Conservation (phyloP, 1,140 invertebrate genomes). For the Drosophila ananassae region DNA sequence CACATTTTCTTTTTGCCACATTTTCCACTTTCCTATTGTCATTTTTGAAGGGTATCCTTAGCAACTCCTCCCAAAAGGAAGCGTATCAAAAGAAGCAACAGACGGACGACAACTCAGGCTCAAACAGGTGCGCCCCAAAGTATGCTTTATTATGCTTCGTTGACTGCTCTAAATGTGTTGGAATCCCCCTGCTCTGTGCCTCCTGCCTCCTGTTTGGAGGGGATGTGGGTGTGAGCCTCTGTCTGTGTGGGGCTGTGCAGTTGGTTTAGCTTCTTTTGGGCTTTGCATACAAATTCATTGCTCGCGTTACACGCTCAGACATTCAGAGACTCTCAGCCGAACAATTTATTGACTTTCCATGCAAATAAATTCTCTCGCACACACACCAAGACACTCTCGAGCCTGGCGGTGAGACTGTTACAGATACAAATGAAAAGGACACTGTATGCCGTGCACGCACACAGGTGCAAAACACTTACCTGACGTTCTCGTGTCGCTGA, state of each 20-base stretch:
- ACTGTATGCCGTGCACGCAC: slow-evolving; percentile 4
- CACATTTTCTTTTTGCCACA: slow-evolving; percentile 1
- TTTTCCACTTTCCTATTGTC: slow-evolving; percentile 6
- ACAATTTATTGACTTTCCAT: slow-evolving; percentile 77
- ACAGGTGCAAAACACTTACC: slow-evolving; percentile 86
- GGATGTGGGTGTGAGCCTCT: slow-evolving; percentile 8
- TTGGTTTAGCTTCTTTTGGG: slow-evolving; percentile 51
- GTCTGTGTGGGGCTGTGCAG: slow-evolving; percentile 45
- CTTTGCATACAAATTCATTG: slow-evolving; percentile 75
- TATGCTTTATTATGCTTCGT: slow-evolving; percentile 62
- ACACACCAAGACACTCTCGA: not conserved
- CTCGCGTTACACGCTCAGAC: slow-evolving; percentile 52
- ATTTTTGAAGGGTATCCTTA: slow-evolving; percentile 8
- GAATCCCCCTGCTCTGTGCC: not conserved
- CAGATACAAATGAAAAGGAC: not conserved
- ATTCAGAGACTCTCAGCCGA: slow-evolving; percentile 42
- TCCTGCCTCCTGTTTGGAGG: slow-evolving; percentile 2
- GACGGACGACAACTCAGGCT: slow-evolving; percentile 29
- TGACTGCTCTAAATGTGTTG: slow-evolving; percentile 33
- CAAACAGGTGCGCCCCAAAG: slow-evolving; percentile 72
- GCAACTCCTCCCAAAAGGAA: slow-evolving; percentile 8
- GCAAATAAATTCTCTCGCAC: slow-evolving; percentile 68
- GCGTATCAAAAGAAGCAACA: slow-evolving; percentile 1
- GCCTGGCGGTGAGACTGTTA: not conserved
- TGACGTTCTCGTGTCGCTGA: slow-evolving; percentile 97